Conservation (phyloP, 2,888 invertebrate species). For the Ochlodes sylvanus region DNA sequence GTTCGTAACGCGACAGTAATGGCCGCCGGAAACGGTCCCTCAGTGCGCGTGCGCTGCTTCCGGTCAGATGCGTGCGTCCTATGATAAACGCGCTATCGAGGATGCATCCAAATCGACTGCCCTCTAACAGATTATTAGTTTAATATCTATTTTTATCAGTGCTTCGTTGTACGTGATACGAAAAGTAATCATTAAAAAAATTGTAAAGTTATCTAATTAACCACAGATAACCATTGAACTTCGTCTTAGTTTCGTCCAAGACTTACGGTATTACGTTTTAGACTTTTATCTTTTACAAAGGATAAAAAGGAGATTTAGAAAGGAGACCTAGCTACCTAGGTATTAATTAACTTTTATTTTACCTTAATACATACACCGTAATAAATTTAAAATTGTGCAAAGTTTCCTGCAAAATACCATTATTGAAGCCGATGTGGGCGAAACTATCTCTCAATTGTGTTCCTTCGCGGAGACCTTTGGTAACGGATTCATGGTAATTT, state of each 20-base stretch:
- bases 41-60: constrained; percentile 69
- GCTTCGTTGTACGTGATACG: neutral
- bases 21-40: constrained; percentile 69
- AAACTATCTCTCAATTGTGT: constrained; percentile 40
- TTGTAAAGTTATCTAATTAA: too few relatives aligned
- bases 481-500: constrained; percentile 3
- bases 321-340: neutral
- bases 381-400: constrained; percentile 20
- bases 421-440: constrained; percentile 44
- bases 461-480: neutral
- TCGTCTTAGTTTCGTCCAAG: too few relatives aligned
- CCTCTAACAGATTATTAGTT: constrained; percentile 31
- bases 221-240: too few relatives aligned
- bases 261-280: too few relatives aligned
- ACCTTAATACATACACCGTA: constrained; percentile 20
- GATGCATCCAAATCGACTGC: constrained; percentile 47
- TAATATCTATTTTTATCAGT: constrained; percentile 23
- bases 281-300: too few relatives aligned
- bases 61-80: constrained; percentile 71
- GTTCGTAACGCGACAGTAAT: constrained; percentile 63
- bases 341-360: constrained; percentile 2
- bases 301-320: too few relatives aligned
- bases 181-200: too few relatives aligned
- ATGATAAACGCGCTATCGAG: constrained; percentile 64
- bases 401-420: constrained; percentile 39